Base-by-base conservation (phyloP, 1,140 invertebrate species). In the Sitobion miscanthi region DNA sequence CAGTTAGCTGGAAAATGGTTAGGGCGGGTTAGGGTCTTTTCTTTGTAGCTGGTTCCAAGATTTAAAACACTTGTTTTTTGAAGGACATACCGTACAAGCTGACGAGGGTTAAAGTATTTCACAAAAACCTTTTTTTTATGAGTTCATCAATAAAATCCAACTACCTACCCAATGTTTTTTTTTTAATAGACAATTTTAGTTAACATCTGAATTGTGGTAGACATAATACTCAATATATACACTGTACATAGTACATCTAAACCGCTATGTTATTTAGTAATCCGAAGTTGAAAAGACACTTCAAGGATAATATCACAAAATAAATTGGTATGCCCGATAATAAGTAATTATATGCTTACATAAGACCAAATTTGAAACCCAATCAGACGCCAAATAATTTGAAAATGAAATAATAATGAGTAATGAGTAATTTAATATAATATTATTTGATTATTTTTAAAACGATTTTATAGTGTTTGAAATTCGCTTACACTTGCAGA, bases 391-490 rank as follows among this genome's bases (percentile, higher is more conserved):
- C 23, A 42, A 85, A 85, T 85, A 1, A 30, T 85, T 85, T 45
- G 23, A 85, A 85, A 85, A 85, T 85, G 45, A 85, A 85, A 85
- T 25, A n/a, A 25, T 87, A 47, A 47, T 49, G 11, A 87, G 25
- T 87, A 87, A 87, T 87, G 85, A n/a, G 86, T 49, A 49, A 87
- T 87, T 86, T 47, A 47, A 86, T 86, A 86, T 47, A n/a, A 86
- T 47, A n/a, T 45, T 30, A 30, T 45, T 86, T 49, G n/a, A 86
- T 83, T 23, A 83, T 85, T 42, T 42, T 42, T 85, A 45, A 47
- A 47, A 45, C 1, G 9, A 47, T 30, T 47, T 49, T 87, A 85
- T 45, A 14, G 30, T 45, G 2, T 87, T 38, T 47, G 14, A 87
- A 87, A 87, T 52, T 30, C 14, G 47, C 83, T 85, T 85, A 35